Conservation (phyloP, 2,797 vertebrate genomes). For the Liparis tanakae region DNA sequence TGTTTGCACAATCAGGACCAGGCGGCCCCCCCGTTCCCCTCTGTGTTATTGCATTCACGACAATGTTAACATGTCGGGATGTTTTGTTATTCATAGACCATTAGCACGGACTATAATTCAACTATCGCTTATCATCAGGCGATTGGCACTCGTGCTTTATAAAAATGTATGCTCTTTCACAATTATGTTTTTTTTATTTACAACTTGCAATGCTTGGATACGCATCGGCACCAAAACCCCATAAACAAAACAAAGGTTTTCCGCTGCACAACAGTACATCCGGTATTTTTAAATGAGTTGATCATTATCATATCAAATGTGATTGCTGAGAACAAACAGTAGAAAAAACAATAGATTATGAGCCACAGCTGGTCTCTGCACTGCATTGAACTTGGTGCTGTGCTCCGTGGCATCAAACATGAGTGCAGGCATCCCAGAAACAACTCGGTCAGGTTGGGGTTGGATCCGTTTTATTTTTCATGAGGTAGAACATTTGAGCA, state of each 20-base stretch:
- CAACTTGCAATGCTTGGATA: not conserved
- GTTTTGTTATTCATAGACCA: slow-evolving; percentile 66
- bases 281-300: not conserved
- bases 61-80: slow-evolving; percentile 57
- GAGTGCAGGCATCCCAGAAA: not conserved
- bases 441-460: not conserved
- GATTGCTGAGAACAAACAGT: slow-evolving; percentile 8
- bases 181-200: slow-evolving; percentile 8
- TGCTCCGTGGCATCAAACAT: not conserved
- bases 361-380: slow-evolving; percentile 6
- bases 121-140: slow-evolving; percentile 29
- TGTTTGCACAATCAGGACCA: slow-evolving; percentile 63
- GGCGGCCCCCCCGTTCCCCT: slow-evolving; percentile 55
- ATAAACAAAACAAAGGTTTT: not conserved
- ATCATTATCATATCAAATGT: not conserved
- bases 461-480: not conserved
- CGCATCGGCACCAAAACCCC: not conserved
- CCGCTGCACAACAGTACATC: not conserved
- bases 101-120: slow-evolving; percentile 52
- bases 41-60: slow-evolving; percentile 60
- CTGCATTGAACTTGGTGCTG: not conserved
- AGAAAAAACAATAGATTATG: slow-evolving; percentile 11
- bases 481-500: not conserved
- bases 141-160: slow-evolving; percentile 25
- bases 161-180: not conserved